Percentiles rank a stretch among this genome's conserved stretches.
phyloP scores from a whole-genome alignment of 2,888 invertebrate species.

The Agonopterix alstromeriana region DNA sequence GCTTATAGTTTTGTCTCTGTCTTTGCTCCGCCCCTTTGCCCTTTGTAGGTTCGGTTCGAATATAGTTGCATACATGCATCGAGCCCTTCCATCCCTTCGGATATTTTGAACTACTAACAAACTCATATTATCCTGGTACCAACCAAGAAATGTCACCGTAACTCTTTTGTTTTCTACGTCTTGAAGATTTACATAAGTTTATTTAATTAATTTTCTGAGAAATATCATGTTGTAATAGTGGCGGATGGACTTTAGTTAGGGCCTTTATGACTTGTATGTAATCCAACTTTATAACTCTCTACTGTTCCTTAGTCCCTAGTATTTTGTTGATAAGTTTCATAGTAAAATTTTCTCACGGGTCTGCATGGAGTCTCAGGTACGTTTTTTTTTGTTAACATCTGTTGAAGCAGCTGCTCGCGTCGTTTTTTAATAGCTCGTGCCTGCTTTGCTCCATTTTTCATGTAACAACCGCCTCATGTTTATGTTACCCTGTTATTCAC shows the following conservation, averaged over 20 bases:
- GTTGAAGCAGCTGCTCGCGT: too few relatives aligned
- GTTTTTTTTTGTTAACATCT: background rate
- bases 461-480: background rate
- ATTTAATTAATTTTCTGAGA: background rate
- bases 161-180: constrained; percentile 19
- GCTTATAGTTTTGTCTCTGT: constrained; percentile 23
- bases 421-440: too few relatives aligned
- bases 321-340: background rate
- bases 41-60: constrained; percentile 11
- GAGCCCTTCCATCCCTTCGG: constrained; percentile 4
- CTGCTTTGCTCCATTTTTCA: too few relatives aligned
- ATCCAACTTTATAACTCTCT: background rate
- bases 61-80: constrained; percentile 12
- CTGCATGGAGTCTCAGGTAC: background rate
- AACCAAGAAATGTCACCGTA: constrained; percentile 21
- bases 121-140: constrained; percentile 27
- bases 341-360: background rate
- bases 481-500: constrained; percentile 1
- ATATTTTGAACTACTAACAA: constrained; percentile 7
- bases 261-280: too few relatives aligned
- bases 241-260: too few relatives aligned
- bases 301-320: background rate
- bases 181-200: constrained; percentile 1
- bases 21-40: constrained; percentile 16
- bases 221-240: too few relatives aligned